Evolutionary conservation across 2,113 vertebrate genomes (phyloP), one percentile per base, ranked within the genome.

Genomic region (Microtus richardsoni): DNA sequence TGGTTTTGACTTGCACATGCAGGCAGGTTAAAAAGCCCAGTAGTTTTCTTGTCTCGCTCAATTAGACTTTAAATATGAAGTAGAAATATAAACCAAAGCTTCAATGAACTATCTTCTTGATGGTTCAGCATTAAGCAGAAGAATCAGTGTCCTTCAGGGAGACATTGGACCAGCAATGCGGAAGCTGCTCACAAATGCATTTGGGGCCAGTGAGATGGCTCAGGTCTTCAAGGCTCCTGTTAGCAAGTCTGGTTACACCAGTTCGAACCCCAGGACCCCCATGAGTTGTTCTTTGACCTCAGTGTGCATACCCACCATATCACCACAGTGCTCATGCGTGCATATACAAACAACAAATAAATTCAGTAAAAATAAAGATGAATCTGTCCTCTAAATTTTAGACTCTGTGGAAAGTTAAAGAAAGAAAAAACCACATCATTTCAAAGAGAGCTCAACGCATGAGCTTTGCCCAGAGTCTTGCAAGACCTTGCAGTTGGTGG

Each of bases 381-480:
- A 95, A 94, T 36, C 9, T 96, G 90, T 78, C 39, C 80, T 95
- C 95, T 98, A 77, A 91, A 94, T 54, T 78, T 91, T 75, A 93
- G 52, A 87, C 70, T 44, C n/a, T 4, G 3, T 89, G 91, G 94
- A 96, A 97, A 88, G 66, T 58, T 41, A 33, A 44, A 64, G 28
- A 80, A 88, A 97, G n/a, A 90, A 21, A 77, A 91, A 52, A 24
- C 49, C 52, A 89, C 47, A 94, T 89, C 91, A 49, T 97, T 94
- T 98, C 78, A 95, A 97, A 96, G 93, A 95, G 96, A 88, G 93
- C 36, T 91, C 95, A 96, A 88, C 49, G 52, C 3, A 89, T 8
- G 26, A 64, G 68, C 12, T 71, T 30, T 92, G 60, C 22, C 17
- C 28, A 88, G 19, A 39, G 36, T 95, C 64, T 80, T 64, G 80